A percentile compares a stretch with the other conserved stretches of the same genome.
Evolutionary conservation across 2,113 vertebrate species (phyloP).

Genomic region (Myotis yumanensis): DNA sequence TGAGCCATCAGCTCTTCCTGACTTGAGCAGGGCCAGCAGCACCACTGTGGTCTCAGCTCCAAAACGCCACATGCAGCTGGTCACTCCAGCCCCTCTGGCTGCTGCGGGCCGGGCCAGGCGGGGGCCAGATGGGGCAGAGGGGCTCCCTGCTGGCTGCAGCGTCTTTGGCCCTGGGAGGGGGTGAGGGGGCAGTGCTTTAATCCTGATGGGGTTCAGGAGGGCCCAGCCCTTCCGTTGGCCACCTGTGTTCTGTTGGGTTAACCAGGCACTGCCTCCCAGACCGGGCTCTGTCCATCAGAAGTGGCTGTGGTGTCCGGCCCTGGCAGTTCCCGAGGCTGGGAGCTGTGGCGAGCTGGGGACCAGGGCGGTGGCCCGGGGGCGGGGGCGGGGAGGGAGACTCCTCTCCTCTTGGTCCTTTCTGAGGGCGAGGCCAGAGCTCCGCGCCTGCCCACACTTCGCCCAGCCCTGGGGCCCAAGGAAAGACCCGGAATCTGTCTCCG

Average conservation of each 20-base stretch:
- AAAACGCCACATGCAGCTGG: accelerated
- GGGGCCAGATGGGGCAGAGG: not conserved
- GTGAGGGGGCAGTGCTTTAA: not conserved
- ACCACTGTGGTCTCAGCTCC: not conserved
- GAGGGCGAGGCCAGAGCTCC: no score
- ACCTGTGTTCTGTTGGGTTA: no score
- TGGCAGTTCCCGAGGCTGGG: accelerated
- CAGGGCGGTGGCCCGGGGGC: not conserved
- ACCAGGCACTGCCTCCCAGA: not conserved
- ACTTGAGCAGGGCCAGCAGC: no score
- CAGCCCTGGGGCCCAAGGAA: no score
- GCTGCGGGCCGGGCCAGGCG: no score
- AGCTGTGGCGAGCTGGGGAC: not conserved
- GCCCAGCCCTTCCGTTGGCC: not conserved
- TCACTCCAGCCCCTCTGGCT: not conserved
- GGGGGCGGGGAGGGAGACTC: no score
- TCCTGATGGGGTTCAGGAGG: no score
- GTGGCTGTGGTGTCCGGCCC: not conserved
- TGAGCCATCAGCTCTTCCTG: not conserved
- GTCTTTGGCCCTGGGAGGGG: not conserved
- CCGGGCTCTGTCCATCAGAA: not conserved
- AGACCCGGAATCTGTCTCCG: not conserved
- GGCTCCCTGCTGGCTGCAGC: not conserved
- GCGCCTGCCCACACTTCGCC: no score
- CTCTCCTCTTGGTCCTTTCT: no score